Conservation (phyloP, 2,113 vertebrate genomes). For the Galeopterus variegatus region DNA sequence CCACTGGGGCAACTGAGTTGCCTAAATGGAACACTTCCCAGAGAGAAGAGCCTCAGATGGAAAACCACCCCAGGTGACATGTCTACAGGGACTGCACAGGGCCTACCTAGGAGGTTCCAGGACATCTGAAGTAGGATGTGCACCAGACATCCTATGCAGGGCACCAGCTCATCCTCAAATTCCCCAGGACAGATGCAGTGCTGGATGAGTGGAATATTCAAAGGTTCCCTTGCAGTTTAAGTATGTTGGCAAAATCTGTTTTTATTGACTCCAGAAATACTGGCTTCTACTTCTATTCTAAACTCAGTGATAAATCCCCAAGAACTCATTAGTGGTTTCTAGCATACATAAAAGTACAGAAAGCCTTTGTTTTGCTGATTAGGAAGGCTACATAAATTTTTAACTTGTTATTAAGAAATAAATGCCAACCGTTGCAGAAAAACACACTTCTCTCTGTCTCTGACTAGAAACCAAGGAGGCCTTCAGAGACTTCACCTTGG, state of each 20-base stretch:
- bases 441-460: conserved; percentile 55
- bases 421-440: conserved; percentile 75
- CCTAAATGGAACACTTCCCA: not conserved
- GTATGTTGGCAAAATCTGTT: conserved; percentile 34
- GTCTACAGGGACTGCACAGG: not conserved
- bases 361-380: conserved; percentile 75
- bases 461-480: conserved; percentile 18
- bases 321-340: conserved; percentile 63
- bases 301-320: conserved; percentile 66
- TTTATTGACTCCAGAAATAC: conserved; percentile 52
- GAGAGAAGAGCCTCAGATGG: not conserved
- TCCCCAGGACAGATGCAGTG: not conserved
- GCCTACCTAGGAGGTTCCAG: not conserved
- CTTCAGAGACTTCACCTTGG: not conserved
- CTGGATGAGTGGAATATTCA: not conserved
- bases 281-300: conserved; percentile 46
- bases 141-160: not conserved
- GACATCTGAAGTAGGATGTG: not conserved
- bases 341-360: conserved; percentile 59
- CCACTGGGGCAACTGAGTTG: not conserved
- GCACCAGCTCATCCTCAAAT: not conserved
- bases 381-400: conserved; percentile 62
- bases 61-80: not conserved
- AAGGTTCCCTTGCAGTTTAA: not conserved
- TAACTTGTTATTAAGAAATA: conserved; percentile 79